These are phyloP conservation scores for Sebastes trivittatus DNA, from an alignment of 2,797 vertebrate species.

Conservation along the genomic window DNA sequence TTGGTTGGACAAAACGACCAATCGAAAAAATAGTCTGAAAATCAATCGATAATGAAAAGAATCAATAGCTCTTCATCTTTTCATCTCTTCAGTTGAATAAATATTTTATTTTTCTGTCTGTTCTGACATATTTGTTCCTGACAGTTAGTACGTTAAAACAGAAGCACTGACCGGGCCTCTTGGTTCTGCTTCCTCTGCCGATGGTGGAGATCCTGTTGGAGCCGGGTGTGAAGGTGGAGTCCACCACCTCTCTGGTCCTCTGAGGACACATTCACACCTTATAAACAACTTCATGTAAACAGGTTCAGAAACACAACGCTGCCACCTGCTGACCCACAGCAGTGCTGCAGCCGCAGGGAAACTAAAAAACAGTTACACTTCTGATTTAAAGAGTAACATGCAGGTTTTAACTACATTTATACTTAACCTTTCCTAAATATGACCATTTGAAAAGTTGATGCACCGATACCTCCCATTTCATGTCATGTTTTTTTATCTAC, in stretches of 20 bases:
- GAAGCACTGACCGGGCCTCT: conserved; percentile 75
- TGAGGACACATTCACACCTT: conserved; percentile 53
- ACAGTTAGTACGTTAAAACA: too few species aligned
- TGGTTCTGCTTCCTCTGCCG: conserved; percentile 49
- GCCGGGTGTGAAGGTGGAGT: background rate
- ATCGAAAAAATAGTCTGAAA: too few species aligned
- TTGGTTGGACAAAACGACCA: too few species aligned
- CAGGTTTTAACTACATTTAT: too few species aligned
- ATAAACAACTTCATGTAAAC: background rate
- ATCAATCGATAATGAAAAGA: too few species aligned
- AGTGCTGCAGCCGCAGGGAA: background rate
- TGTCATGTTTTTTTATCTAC: too few species aligned
- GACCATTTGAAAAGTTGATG: background rate
- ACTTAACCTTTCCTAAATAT: background rate
- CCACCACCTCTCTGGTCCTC: conserved; percentile 85
- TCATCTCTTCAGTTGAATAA: too few species aligned
- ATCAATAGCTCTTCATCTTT: too few species aligned
- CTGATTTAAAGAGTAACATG: too few species aligned
- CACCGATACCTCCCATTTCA: too few species aligned
- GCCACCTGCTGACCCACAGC: background rate
- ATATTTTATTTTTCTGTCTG: too few species aligned
- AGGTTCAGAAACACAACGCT: background rate
- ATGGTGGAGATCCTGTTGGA: conserved; percentile 78
- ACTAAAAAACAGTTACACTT: background rate
- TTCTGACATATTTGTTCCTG: too few species aligned